Conservation (phyloP, 2,888 invertebrate species). For the Scrobipalpa atriplicella region DNA sequence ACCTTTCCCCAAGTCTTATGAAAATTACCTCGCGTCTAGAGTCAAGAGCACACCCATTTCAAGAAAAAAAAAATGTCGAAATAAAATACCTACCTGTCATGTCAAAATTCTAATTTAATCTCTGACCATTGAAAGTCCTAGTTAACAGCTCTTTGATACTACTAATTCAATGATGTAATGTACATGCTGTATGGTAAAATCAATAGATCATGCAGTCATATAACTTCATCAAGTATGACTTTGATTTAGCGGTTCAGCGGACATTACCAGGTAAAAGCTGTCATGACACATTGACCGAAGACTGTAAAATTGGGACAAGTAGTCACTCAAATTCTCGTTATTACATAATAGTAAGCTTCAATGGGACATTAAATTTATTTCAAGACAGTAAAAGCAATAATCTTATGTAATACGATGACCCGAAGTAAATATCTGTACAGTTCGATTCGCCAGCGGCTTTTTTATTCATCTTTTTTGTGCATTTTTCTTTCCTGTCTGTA, state of each 20-base stretch:
- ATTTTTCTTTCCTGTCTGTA: conserved; percentile 9
- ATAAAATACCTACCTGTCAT: too few species aligned
- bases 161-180: too few species aligned
- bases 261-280: not conserved
- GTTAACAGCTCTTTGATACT: too few species aligned
- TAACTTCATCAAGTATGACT: not conserved
- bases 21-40: too few species aligned
- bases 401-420: conserved; percentile 28
- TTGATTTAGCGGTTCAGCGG: not conserved
- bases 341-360: conserved; percentile 17
- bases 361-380: conserved; percentile 19
- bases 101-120: too few species aligned
- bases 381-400: conserved; percentile 12
- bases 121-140: too few species aligned
- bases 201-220: not conserved
- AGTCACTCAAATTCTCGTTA: conserved; percentile 1
- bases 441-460: conserved; percentile 6
- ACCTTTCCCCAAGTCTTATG: too few species aligned
- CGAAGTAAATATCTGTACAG: conserved; percentile 11
- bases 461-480: conserved; percentile 14
- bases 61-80: too few species aligned
- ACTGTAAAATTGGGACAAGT: not conserved
- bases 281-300: conserved; percentile 6
- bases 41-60: too few species aligned
- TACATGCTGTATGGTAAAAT: not conserved